Conservation (phyloP, 1,140 invertebrate genomes). For the Acyrthosiphon pisum region DNA sequence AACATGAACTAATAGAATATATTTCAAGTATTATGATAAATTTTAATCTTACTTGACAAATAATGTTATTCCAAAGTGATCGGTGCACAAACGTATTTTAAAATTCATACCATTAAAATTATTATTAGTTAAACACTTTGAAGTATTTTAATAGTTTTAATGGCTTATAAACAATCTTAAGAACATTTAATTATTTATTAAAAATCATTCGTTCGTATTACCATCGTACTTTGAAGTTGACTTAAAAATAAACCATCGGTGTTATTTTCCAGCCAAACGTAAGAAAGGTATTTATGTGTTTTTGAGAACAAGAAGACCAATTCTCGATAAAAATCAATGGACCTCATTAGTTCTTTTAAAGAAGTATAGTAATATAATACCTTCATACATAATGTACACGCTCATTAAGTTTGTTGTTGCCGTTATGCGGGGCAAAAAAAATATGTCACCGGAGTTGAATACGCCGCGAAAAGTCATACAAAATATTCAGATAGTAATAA, state of each 20-base stretch:
- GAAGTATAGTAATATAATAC: neutral
- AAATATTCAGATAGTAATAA: neutral
- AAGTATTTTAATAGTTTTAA: constrained; percentile 6
- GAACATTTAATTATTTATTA: neutral
- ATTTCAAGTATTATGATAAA: neutral
- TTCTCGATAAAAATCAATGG: constrained; percentile 5
- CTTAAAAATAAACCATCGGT: neutral
- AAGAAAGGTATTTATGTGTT: neutral
- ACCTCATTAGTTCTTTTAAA: neutral
- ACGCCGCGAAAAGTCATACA: neutral
- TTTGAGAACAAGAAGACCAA: neutral
- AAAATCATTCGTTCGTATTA: neutral
- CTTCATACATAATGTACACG: constrained; percentile 16
- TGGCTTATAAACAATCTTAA: neutral
- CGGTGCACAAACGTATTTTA: neutral
- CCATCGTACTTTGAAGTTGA: neutral
- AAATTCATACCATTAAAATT: neutral
- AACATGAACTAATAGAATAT: neutral
- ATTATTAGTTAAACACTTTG: neutral
- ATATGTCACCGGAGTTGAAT: neutral
- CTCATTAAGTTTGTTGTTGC: neutral
- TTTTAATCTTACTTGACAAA: neutral
- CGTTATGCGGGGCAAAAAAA: neutral
- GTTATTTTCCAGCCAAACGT: neutral
- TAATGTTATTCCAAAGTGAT: neutral